Evolutionary conservation across 2,888 invertebrate genomes (phyloP).

Genomic region (Perizoma flavofasciatum): DNA sequence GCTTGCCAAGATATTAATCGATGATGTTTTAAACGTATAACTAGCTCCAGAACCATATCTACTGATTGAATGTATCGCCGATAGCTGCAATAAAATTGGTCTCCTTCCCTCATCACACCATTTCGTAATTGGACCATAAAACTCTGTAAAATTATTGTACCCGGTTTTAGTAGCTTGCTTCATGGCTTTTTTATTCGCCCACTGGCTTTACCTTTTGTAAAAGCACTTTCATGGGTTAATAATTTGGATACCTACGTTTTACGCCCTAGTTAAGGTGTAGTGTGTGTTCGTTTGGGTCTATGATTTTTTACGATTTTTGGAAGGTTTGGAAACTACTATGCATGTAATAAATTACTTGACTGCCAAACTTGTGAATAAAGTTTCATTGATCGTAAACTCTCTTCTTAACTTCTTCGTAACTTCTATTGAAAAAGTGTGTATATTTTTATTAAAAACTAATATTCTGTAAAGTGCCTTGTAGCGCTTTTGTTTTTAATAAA

Average conservation of each 20-base stretch:
- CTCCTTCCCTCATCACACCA: conserved; percentile 55
- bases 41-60: conserved; percentile 23
- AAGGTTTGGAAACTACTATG: conserved; percentile 20
- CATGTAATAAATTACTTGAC: conserved; percentile 32
- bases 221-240: conserved; percentile 38
- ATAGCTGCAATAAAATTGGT: conserved; percentile 56
- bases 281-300: conserved; percentile 21
- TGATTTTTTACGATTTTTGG: conserved; percentile 30
- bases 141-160: conserved; percentile 57
- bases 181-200: conserved; percentile 54
- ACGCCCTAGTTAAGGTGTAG: conserved; percentile 36
- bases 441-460: background rate
- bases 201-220: conserved; percentile 47
- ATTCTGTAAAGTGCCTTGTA: background rate
- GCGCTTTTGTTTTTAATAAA: background rate
- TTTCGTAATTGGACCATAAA: conserved; percentile 64
- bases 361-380: conserved; percentile 22
- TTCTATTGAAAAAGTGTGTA: background rate
- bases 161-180: conserved; percentile 50
- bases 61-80: conserved; percentile 46
- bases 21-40: too few species aligned
- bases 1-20: too few species aligned
- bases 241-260: conserved; percentile 42
- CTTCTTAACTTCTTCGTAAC: too few species aligned
- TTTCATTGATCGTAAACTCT: conserved; percentile 35